A percentile compares a stretch with the other conserved stretches of the same genome.
phyloP scores from a whole-genome alignment of 2,888 invertebrate genomes.

The Ophioninae sp. region DNA sequence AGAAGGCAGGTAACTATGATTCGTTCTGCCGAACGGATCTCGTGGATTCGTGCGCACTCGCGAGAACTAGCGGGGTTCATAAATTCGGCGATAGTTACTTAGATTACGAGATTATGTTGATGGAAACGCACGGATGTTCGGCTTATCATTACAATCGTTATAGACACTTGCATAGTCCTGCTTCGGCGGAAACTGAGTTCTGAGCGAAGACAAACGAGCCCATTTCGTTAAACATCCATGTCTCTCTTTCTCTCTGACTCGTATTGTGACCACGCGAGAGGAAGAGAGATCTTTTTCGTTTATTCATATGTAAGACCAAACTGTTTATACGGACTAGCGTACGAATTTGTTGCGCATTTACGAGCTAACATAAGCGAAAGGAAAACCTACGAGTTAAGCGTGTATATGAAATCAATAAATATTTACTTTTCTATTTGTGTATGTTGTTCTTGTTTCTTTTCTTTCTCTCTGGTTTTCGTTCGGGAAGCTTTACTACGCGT shows the following conservation, averaged over 20 bases:
- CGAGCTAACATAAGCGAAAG: conserved; percentile 33
- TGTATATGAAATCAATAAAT: conserved; percentile 74
- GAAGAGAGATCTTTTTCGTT: conserved; percentile 12
- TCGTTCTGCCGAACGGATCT: conserved; percentile 59
- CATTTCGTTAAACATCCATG: conserved; percentile 13
- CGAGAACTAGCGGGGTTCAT: conserved; percentile 32
- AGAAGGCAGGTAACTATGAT: conserved; percentile 71
- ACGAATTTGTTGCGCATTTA: conserved; percentile 62
- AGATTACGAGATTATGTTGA: conserved; percentile 83
- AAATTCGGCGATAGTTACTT: conserved; percentile 44
- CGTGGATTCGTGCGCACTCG: conserved; percentile 44
- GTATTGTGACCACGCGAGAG: conserved; percentile 15
- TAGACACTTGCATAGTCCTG: conserved; percentile 65
- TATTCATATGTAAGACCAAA: conserved; percentile 41
- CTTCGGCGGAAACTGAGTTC: conserved; percentile 71
- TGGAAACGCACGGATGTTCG: conserved; percentile 86
- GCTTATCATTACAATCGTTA: conserved; percentile 82
- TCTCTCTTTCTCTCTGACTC: conserved; percentile 25
- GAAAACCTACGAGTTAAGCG: conserved; percentile 64
- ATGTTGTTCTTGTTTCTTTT: conserved; percentile 1
- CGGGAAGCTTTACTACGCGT: not conserved
- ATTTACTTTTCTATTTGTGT: conserved; percentile 74
- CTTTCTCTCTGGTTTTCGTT: not conserved
- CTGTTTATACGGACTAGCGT: conserved; percentile 65
- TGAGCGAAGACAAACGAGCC: conserved; percentile 45